Percentiles rank a stretch among this genome's conserved stretches.
Evolutionary conservation across 2,113 vertebrate species (phyloP).

Genomic region (Oryzias javanicus): DNA sequence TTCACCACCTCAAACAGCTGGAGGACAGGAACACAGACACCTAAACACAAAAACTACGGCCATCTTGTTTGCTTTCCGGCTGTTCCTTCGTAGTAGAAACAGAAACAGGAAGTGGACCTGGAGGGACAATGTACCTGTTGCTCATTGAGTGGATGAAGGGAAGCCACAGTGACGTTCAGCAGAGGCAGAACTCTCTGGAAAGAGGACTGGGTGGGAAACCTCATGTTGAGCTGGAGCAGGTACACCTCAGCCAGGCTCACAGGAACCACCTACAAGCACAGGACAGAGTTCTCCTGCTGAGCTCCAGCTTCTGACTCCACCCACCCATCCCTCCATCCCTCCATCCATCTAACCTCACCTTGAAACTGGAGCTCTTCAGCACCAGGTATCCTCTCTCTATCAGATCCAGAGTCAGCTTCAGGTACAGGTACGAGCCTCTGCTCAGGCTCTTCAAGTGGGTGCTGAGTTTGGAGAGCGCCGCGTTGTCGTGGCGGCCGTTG

Average conservation of each 20-base stretch:
- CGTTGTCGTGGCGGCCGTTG: constrained; percentile 95
- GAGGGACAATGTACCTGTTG: constrained; percentile 78
- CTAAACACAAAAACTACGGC: background rate
- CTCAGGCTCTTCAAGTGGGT: constrained; percentile 95
- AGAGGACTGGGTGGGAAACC: constrained; percentile 96
- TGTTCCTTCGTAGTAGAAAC: background rate
- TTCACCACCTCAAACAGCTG: constrained; percentile 89
- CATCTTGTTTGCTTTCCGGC: too few relatives aligned
- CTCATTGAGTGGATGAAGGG: constrained; percentile 93
- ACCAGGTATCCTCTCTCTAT: constrained; percentile 96
- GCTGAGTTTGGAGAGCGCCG: constrained; percentile 91
- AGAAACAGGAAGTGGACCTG: background rate
- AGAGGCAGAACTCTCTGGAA: constrained; percentile 94
- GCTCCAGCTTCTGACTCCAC: background rate
- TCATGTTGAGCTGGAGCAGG: constrained; percentile 96
- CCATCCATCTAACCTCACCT: constrained; percentile 58
- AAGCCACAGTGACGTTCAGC: constrained; percentile 92
- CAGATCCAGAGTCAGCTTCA: constrained; percentile 97
- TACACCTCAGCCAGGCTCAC: constrained; percentile 95
- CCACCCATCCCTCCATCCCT: background rate
- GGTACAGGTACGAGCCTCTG: constrained; percentile 93
- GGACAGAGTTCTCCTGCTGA: background rate
- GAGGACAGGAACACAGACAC: background rate
- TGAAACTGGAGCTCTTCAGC: constrained; percentile 98
- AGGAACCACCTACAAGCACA: constrained; percentile 82